These are phyloP conservation scores for Syngnathus floridae DNA, from an alignment of 2,113 vertebrate genomes.

Conservation along the genomic window DNA sequence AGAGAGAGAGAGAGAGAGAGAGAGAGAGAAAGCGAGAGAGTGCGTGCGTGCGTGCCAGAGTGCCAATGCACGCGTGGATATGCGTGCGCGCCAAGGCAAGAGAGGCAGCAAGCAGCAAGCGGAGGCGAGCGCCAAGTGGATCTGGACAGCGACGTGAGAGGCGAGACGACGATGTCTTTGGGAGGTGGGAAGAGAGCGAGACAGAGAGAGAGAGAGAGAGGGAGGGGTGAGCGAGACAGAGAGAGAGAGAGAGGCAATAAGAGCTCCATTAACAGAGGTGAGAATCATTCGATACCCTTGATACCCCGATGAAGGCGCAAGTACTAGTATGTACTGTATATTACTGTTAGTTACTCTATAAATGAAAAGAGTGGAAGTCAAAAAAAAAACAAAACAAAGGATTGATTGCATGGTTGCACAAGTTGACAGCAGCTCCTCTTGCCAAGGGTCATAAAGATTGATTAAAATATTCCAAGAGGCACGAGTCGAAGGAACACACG, in stretches of 20 bases:
- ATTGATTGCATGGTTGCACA: too few species aligned
- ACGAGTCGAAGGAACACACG: slow-evolving; percentile 20
- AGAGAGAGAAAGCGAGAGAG: too few species aligned
- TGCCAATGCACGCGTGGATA: background rate
- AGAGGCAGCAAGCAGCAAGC: slow-evolving; percentile 26
- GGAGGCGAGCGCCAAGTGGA: slow-evolving; percentile 49
- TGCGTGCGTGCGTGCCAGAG: background rate
- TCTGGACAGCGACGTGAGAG: slow-evolving; percentile 47
- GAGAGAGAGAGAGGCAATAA: slow-evolving; percentile 26
- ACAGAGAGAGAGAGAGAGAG: background rate
- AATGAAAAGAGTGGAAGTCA: too few species aligned
- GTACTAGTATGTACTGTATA: too few species aligned
- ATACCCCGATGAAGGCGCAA: too few species aligned
- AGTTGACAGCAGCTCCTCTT: slow-evolving; percentile 40
- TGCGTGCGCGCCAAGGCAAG: slow-evolving; percentile 24
- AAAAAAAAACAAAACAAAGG: too few species aligned
- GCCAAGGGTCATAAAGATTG: slow-evolving; percentile 59
- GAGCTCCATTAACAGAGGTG: slow-evolving; percentile 70
- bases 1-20: background rate
- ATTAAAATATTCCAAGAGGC: slow-evolving; percentile 63
- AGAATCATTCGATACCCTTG: slow-evolving; percentile 39
- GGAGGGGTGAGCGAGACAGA: background rate
- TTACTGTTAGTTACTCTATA: too few species aligned
- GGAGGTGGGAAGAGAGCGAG: slow-evolving; percentile 12
- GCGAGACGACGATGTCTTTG: slow-evolving; percentile 24